Evolutionary conservation across 2,113 vertebrate genomes (phyloP), one percentile per base, ranked within the genome.

Genomic region (Lepisosteus oculatus): DNA sequence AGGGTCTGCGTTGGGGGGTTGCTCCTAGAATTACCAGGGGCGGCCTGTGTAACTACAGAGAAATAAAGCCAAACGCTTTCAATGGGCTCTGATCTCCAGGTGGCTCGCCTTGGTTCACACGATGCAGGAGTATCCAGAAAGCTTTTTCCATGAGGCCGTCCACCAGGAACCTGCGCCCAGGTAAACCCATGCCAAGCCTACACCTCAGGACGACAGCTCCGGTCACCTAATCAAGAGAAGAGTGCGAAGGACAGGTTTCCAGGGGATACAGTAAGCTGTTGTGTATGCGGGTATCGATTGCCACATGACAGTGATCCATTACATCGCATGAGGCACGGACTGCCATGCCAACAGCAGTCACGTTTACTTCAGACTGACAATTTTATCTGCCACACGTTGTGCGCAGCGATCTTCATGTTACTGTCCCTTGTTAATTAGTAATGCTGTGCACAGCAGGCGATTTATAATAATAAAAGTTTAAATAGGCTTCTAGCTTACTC

Each of bases 391-490:
- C 4, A 59, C 43, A 43, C 55, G 64, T 59, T 66, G 43, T 15
- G 55, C 41, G n/a, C 55, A 13, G n/a, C 43, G 8, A 29, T 67
- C 63, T 66, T 64, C 71, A 44, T 67, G n/a, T 72, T 67, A 72
- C 61, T 71, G 61, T 15, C 64, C 54, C 64, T 59, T 57, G 15
- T 67, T 43, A 72, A 72, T 72, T 67, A 67, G 64, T 57, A 67
- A 72, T 67, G 55, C 54, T 29, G 71, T 11, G 15, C 65, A 72
- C 55, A 43, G 45, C 41, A 42, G 71, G 43, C 56, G 29, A 45
- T 65, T 57, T 66, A 67, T 65, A 45, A 17, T 67, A n/a, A 65
- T 66, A 55, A 65, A 66, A 59, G n/a, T 57, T 66, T 67, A 59
- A 72, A 11, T 5, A 69, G 67, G 7, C 55, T 55, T 57, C 17